Evolutionary conservation across 2,888 invertebrate genomes (phyloP), one percentile per base, ranked within the genome.

Genomic region (Diarsia mendica): DNA sequence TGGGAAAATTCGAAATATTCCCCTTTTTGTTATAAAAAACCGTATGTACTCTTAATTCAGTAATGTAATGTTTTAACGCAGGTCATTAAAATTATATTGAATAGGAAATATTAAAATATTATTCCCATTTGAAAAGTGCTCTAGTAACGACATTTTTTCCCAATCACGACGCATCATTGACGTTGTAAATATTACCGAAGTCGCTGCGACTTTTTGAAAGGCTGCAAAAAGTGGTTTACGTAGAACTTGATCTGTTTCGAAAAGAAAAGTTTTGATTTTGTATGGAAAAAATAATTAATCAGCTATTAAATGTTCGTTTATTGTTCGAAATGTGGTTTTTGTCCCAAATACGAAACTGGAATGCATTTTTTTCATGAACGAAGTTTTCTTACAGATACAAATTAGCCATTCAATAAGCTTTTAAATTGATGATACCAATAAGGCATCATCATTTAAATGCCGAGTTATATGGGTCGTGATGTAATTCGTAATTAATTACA

Each of bases 161-260:
- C 80, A 81, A 83, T 60, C 84, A 81, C 67, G 74, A 79, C 83
- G 79, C 79, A 69, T 63, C 23, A 28, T 63, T 53, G 2, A 18
- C 20, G 48, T 61, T 9, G 10, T 20, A 9, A 64, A 76, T 63
- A 23, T 33, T 13, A 11, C n/a, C n/a, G 10, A 5, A 67, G 23
- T 51, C 8, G 33, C 15, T 68, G 6, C 33, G 11, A 53, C 67
- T 28, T 53, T 53, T 20, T 28, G 18, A 11, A 65, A 39, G n/a
- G 39, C 13, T 51, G 33, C 20, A 53, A 72, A 64, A 65, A 51
- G 46, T 48, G 5, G 23, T 63, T 28, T 23, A 18, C 15, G n/a
- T 39, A 3, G 10, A n/a, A 53, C 13, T 48, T 61, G 39, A 46
- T 15, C 2, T 6, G 4, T 51, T 51, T 68, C 20, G 0, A 39